A percentile compares a stretch with the other conserved stretches of the same genome.
Evolutionary conservation across 2,113 vertebrate species (phyloP).

Genomic region (Myodes glareolus): DNA sequence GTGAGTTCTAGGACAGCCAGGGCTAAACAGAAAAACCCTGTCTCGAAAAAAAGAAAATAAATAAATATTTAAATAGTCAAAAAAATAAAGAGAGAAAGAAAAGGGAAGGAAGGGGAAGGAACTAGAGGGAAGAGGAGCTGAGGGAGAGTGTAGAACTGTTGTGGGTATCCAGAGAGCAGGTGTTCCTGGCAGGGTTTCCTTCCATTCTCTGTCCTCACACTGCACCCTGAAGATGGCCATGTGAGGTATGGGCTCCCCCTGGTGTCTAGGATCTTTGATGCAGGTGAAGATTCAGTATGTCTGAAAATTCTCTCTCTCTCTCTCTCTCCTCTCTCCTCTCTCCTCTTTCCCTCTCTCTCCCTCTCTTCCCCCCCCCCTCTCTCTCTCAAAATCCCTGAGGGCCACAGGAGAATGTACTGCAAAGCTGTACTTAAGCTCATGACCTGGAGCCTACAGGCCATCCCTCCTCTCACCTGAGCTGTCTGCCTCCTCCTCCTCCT

Average conservation of each 20-base stretch:
- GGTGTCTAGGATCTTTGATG: background rate
- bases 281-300: background rate
- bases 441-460: background rate
- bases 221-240: too few relatives aligned
- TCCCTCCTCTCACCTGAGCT: background rate
- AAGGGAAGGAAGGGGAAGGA: background rate
- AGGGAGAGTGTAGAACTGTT: too few relatives aligned
- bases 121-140: background rate
- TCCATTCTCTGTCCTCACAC: background rate
- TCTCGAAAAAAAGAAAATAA: background rate
- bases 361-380: rapidly evolving
- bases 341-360: too few relatives aligned
- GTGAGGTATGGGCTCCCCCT: background rate
- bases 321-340: rapidly evolving
- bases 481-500: too few relatives aligned
- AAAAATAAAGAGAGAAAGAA: background rate
- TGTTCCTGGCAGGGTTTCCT: background rate
- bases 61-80: background rate
- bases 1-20: background rate
- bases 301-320: background rate
- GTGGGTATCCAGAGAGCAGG: background rate
- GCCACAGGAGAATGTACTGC: background rate
- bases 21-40: background rate
- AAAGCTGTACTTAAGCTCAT: background rate
- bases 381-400: background rate